These are phyloP conservation scores for Leptinotarsa undecemlineata DNA, from an alignment of 1,140 invertebrate genomes.

Conservation along the genomic window DNA sequence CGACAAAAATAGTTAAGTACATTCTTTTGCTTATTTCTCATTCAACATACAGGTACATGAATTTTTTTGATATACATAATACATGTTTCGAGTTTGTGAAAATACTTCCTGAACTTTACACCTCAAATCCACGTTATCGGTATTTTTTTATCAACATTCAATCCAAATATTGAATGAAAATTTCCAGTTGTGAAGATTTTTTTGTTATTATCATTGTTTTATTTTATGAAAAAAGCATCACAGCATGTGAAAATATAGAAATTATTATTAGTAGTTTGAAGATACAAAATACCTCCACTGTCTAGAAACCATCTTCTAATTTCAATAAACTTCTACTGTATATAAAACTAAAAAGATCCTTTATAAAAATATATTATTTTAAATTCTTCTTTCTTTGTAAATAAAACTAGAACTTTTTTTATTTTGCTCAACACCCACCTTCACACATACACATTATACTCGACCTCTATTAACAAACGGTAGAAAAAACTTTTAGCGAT, in stretches of 20 bases:
- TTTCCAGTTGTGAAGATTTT: background rate
- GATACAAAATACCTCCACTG: background rate
- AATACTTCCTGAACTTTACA: conserved; percentile 21
- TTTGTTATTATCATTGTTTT: background rate
- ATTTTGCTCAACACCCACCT: conserved; percentile 22
- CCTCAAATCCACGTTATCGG: background rate
- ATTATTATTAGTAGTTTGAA: background rate
- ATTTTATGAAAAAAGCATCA: background rate
- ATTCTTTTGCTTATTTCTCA: conserved; percentile 4
- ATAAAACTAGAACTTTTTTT: conserved; percentile 18
- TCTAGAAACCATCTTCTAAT: background rate
- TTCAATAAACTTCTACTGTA: conserved; percentile 1
- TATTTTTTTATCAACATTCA: background rate
- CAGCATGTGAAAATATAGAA: conserved; percentile 12
- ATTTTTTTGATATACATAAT: background rate
- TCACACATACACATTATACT: conserved; percentile 4
- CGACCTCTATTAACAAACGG: background rate
- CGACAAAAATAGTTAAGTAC: conserved; percentile 7
- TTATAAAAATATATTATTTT: background rate
- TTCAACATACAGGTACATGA: conserved; percentile 10
- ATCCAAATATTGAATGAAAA: conserved; percentile 4
- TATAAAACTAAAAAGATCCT: background rate
- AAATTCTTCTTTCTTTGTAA: conserved; percentile 6
- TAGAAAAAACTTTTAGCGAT: too few species aligned
- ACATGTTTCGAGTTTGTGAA: conserved; percentile 21